Conservation (phyloP, 2,888 invertebrate species). For the Graphium colonna region DNA sequence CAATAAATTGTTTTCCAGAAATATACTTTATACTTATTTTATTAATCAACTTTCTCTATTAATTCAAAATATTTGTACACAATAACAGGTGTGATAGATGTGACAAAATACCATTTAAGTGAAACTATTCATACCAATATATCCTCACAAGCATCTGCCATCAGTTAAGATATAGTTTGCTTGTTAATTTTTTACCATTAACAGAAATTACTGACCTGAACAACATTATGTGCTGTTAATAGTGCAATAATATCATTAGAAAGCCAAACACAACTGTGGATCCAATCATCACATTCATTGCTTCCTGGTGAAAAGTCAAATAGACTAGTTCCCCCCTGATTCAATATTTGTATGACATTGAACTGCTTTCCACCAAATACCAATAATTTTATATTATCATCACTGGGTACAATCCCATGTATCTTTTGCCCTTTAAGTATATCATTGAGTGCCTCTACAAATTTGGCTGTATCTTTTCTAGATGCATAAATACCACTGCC, state of each 20-base stretch:
- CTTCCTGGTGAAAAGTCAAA: constrained; percentile 38
- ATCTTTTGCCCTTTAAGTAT: constrained; percentile 74
- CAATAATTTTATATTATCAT: constrained; percentile 49
- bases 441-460: constrained; percentile 33
- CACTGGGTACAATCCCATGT: constrained; percentile 71
- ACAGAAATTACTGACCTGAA: constrained; percentile 54
- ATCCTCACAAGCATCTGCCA: no score
- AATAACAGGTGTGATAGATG: no score
- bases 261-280: constrained; percentile 80
- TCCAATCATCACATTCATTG: constrained; percentile 81
- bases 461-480: constrained; percentile 34
- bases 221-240: constrained; percentile 83
- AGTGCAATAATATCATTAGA: constrained; percentile 67
- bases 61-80: no score
- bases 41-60: no score
- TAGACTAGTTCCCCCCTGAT: constrained; percentile 26
- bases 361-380: constrained; percentile 81
- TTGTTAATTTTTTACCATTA: no score
- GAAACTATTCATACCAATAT: no score
- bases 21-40: no score
- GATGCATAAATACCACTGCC: constrained; percentile 68
- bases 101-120: no score
- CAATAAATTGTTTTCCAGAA: no score
- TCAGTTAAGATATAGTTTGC: no score
- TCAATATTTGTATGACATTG: constrained; percentile 39